Evolutionary conservation across 2,797 vertebrate species (phyloP), one percentile per base, ranked within the genome.

Genomic region (Malacoctenus gilli): DNA sequence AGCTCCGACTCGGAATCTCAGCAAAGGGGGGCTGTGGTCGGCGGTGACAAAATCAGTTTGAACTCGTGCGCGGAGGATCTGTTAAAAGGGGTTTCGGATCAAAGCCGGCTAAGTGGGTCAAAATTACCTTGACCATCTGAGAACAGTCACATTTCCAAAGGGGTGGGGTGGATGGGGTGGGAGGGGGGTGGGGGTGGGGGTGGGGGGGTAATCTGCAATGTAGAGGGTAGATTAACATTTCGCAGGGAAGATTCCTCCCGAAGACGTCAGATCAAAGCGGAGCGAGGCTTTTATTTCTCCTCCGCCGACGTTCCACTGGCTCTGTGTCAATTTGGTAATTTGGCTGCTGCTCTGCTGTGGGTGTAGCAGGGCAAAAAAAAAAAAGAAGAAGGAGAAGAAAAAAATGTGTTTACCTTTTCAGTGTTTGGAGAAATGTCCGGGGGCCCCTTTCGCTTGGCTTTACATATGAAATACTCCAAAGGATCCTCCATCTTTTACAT

Each of bases 121-220:
- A 78, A 89, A 88, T 89, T 87, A 92, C 89, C 87, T 90, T 92
- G 89, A 91, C 88, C 84, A 85, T 89, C 74, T 86, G 81, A 89
- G 82, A 90, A 88, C 83, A 86, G 82, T 83, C 77, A 77, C 76
- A 89, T 89, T 91, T 82, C 78, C 42, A 72, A 36, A 68, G 66
- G 57, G 54, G 70, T 70, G 66, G 13, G 74, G 23, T 79, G 23
- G 8, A 69, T 71, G 66, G 13, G 74, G n/a, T n/a, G n/a, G n/a
- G n/a, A n/a, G n/a, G n/a, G n/a, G n/a, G n/a, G n/a, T n/a, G n/a
- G n/a, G n/a, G n/a, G n/a, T n/a, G n/a, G 23, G 30, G 8, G 71
- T 72, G 66, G 11, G 75, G 76, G 79, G 55, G 71, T 86, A 86
- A 90, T 89, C 87, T 89, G 83, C 76, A 84, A 85, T 80, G 86